Base-by-base conservation (phyloP, 2,797 vertebrate genomes). In the Phrynocephalus guinanensis region DNA sequence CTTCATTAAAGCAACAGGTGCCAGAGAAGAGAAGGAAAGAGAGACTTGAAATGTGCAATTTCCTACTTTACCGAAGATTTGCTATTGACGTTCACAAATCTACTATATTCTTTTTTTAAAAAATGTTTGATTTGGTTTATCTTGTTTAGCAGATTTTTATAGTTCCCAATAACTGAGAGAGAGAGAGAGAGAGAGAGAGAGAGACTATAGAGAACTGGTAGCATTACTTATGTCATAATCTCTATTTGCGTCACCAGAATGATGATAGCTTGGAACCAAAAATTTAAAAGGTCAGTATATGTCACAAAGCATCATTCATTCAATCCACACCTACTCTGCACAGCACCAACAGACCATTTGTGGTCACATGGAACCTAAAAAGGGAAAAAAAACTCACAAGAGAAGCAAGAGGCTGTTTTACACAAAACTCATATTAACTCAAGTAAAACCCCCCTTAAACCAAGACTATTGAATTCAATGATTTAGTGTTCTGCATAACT, bases 1-100 rank as follows among this genome's bases (percentile, higher is more conserved):
- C 83, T 50, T 91, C 70, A 26, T 92, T 78, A 66, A 63, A 38
- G 87, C 75, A 86, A 81, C 84, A 90, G 67, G 84, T 87, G 83
- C 87, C 13, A 7, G 86, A 87, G 76, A 83, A 89, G 82, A 76
- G 88, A 66, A 7, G 4, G 15, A 66, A 60, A 33, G 44, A 38
- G 0, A 38, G 10, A 44, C 38, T 44, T 44, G 38, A 4, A 22
- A 26, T 60, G n/a, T 66, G 26, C 0, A 0, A 83, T 76, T 48
- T 81, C 76, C 60, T 81, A 91, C 82, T 83, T 92, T 89, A 90
- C 22, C 44, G 3, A 38, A 86, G 83, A 93, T 86, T 86, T 93
- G 90, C 91, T 93, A 38, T 86, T 85, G 86, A 82, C 81, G 85
- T 81, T 90, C 93, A 88, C 26, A 88, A 79, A 88, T 88, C 80